Conservation (phyloP, 2,888 invertebrate genomes). For the Troides aeacus region DNA sequence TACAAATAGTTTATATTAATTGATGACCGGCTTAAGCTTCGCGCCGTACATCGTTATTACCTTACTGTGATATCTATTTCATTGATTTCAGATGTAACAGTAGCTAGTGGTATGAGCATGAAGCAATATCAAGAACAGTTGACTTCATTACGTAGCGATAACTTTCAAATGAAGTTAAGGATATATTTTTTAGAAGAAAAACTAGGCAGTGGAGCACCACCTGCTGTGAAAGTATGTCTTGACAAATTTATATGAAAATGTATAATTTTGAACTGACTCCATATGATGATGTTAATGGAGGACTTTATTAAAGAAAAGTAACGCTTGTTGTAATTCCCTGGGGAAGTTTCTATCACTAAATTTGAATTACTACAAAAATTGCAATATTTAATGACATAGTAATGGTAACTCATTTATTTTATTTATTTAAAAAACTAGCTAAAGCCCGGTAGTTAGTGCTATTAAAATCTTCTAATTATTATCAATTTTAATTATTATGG, state of each 20-base stretch:
- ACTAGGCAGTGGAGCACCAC: conserved; percentile 83
- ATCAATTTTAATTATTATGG: no score
- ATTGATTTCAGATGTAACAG: conserved; percentile 56
- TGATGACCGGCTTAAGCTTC: no score
- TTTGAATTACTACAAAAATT: no score
- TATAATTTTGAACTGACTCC: background rate
- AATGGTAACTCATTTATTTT: no score
- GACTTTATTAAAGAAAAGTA: no score
- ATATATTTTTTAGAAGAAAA: conserved; percentile 95
- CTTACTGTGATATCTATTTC: background rate
- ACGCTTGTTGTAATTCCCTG: no score
- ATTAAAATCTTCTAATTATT: no score
- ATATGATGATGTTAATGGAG: no score
- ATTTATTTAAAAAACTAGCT: background rate
- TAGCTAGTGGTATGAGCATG: conserved; percentile 85
- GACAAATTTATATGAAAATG: background rate
- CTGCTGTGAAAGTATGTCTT: conserved; percentile 82
- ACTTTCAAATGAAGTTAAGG: conserved; percentile 93
- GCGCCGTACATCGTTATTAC: no score
- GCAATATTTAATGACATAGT: no score
- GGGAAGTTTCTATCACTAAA: no score
- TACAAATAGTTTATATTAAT: no score
- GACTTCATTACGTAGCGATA: conserved; percentile 90
- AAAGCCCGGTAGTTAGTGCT: background rate
- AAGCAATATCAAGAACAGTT: conserved; percentile 95